Evolutionary conservation across 2,797 vertebrate species (phyloP), one percentile per base, ranked within the genome.

Genomic region (Darevskia mixta): DNA sequence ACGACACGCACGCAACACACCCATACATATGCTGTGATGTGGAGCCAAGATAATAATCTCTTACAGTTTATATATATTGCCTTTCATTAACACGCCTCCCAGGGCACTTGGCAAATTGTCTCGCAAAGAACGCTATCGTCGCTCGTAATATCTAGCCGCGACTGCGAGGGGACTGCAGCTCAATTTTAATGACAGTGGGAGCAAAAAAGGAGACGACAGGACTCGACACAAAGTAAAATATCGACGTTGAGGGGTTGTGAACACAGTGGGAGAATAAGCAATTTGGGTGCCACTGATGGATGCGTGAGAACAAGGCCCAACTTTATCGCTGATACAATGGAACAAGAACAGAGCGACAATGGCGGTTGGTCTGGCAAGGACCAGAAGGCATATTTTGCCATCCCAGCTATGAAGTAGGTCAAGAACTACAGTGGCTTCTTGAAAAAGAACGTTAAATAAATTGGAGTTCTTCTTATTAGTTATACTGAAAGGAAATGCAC

Each of bases 71-170:
- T 82, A 67, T 84, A 73, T 8, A 29, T n/a, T 43, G 15, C 2
- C 1, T 90, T 89, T 89, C 88, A 25, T 80, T 90, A 49, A 76
- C 9, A 82, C 82, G 66, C 85, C 82, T 41, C 29, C 81, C 55
- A 71, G 71, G 84, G 2, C 2, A 55, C 0, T 0, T 77, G 2
- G 79, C 1, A 86, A 88, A 86, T 32, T 89, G 64, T 83, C 20
- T 61, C 58, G 10, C 3, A 88, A 75, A 9, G 11, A 72, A 83
- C 20, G 73, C 2, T 77, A 82, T 10, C 73, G 58, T 5, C 2
- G 35, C 1, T 78, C 58, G 41, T 72, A 35, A 92, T 85, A 76
- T 86, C 67, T 79, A 38, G 29, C 66, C 64, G 45, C 35, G 35
- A 3, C 5, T 77, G 45, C 64, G 72, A 43, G 3, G 73, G 43